These are phyloP conservation scores for Drosophila subquinaria DNA, from an alignment of 2,888 invertebrate species.

Conservation along the genomic window DNA sequence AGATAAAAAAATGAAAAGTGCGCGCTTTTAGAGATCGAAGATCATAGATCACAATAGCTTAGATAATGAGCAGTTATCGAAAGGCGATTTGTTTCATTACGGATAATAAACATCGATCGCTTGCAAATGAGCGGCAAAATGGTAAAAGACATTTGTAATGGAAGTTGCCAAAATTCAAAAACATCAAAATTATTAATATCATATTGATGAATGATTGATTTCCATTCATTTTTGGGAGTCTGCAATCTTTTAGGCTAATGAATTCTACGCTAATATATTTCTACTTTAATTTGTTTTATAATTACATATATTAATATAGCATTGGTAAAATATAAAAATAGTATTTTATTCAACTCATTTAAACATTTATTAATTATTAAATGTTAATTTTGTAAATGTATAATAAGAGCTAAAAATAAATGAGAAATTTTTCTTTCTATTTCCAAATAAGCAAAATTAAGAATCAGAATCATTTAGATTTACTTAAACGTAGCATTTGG, in stretches of 20 bases:
- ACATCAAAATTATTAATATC: slow-evolving; percentile 31
- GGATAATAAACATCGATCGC: slow-evolving; percentile 32
- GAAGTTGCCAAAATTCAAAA: slow-evolving; percentile 20
- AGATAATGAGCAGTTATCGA: slow-evolving; percentile 67
- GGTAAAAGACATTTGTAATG: slow-evolving; percentile 21
- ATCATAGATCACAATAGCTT: slow-evolving; percentile 52
- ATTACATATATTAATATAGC: neutral
- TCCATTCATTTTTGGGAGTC: slow-evolving; percentile 7
- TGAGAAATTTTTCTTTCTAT: no score
- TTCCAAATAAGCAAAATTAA: no score
- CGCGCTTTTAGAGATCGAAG: slow-evolving; percentile 32
- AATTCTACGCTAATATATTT: slow-evolving; percentile 10
- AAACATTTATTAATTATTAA: neutral
- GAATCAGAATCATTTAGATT: no score
- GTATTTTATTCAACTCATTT: no score
- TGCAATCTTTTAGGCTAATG: slow-evolving; percentile 10
- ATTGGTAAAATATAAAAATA: neutral
- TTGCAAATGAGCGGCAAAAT: slow-evolving; percentile 46
- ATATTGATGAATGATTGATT: slow-evolving; percentile 51
- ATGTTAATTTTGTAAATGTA: no score
- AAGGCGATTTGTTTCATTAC: slow-evolving; percentile 53
- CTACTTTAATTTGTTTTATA: neutral
- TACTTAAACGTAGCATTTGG: no score
- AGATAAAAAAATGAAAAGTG: slow-evolving; percentile 34
- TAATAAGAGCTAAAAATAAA: no score